Evolutionary conservation across 2,888 invertebrate genomes (phyloP).

Genomic region (Pachymerium ferrugineum): DNA sequence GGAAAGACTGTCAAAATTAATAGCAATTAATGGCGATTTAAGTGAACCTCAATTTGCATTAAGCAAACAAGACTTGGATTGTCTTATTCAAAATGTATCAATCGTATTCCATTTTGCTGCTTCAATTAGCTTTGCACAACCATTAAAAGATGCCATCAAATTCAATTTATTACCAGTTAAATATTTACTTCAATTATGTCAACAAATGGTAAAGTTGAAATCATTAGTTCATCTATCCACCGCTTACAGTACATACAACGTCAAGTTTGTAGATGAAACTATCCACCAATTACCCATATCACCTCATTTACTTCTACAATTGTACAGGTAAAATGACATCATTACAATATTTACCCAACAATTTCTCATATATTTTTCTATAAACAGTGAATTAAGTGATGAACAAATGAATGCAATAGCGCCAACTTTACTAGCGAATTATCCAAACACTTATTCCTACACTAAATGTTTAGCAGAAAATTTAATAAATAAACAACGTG

Average conservation of each 20-base stretch:
- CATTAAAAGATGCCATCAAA: neutral
- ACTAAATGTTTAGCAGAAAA: neutral
- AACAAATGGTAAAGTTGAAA: neutral
- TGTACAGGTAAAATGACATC: neutral
- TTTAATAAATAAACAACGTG: neutral
- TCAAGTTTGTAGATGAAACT: neutral
- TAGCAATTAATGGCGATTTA: neutral
- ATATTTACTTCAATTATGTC: neutral
- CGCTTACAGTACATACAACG: neutral
- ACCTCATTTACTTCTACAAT: neutral
- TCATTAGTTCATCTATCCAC: neutral
- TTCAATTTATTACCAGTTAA: neutral
- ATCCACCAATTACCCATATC: neutral
- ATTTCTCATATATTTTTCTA: neutral
- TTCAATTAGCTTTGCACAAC: neutral
- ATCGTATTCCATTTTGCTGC: neutral
- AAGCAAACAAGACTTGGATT: neutral
- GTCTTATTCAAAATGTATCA: neutral
- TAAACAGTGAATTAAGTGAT: neutral
- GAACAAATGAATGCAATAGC: neutral
- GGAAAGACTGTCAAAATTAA: neutral
- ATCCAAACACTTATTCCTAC: neutral
- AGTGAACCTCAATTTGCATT: neutral
- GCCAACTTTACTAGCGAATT: neutral
- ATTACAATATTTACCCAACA: neutral